Conservation (phyloP, 2,888 invertebrate genomes). For the Pandemis heparana region DNA sequence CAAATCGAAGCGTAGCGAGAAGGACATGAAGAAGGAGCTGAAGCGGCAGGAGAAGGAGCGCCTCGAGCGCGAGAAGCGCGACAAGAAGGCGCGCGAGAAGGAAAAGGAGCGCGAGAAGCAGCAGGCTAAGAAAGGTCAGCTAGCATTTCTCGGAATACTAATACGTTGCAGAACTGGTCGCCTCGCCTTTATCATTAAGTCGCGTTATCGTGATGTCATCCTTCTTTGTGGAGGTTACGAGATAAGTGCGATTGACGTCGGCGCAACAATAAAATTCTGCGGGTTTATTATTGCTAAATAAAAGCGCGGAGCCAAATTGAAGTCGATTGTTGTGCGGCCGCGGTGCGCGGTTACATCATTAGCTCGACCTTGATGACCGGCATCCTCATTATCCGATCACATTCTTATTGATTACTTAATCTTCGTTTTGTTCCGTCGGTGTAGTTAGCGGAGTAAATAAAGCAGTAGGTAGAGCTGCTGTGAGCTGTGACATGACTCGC, state of each 20-base stretch:
- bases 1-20: conserved; percentile 78
- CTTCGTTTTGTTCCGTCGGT: conserved; percentile 45
- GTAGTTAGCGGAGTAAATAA: conserved; percentile 24
- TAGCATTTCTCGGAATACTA: conserved; percentile 16
- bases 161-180: conserved; percentile 42
- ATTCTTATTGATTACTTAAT: conserved; percentile 60
- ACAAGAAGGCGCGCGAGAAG: conserved; percentile 82
- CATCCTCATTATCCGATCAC: conserved; percentile 59
- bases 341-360: conserved; percentile 68
- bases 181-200: conserved; percentile 46
- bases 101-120: conserved; percentile 80
- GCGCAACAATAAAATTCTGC: conserved; percentile 58
- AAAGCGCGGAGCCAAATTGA: conserved; percentile 59
- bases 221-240: conserved; percentile 58
- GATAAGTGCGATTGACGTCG: conserved; percentile 53
- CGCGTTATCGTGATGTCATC: conserved; percentile 72
- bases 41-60: conserved; percentile 81
- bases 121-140: conserved; percentile 76
- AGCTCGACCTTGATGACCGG: conserved; percentile 69
- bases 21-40: conserved; percentile 83
- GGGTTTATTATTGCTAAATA: conserved; percentile 50
- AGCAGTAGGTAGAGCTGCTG: conserved; percentile 4
- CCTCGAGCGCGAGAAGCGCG: conserved; percentile 79
- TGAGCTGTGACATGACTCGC: neutral
- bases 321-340: conserved; percentile 55